Evolutionary conservation across 2,113 vertebrate species (phyloP), one percentile per base, ranked within the genome.

Genomic region (Chamaea fasciata): DNA sequence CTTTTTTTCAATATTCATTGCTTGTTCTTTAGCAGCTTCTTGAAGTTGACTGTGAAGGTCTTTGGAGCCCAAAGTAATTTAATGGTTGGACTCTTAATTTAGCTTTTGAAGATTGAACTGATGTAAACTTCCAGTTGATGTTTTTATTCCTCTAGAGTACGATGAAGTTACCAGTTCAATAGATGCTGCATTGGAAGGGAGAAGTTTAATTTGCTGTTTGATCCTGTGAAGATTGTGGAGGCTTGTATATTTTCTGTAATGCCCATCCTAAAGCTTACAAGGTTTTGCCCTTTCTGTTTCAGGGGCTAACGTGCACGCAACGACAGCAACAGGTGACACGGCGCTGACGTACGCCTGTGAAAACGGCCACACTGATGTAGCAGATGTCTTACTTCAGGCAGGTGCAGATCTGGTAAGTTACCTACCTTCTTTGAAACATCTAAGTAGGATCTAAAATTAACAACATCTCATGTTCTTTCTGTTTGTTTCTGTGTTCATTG

Each of bases 231-330:
- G 22, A 17, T 46, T 5, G 18, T 23, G 44, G 28, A 41, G 15
- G 23, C 9, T 39, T 74, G 33, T 2, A 0, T 50, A 0, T 81
- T 75, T 86, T 79, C 62, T 60, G 14, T 44, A 10, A 5, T 22
- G 27, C 65, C 5, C 28, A 23, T 68, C 7, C 1, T 27, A 11
- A 91, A 39, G 10, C 75, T 90, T 15, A 62, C 5, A 5, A 35
- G 13, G 63, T 88, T 10, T 2, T 88, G 27, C 13, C 92, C 4
- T 56, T 69, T 4, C 65, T 93, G 75, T 76, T 92, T 7, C 89
- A 99, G 99, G 99, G 93, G 99, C 99, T 68, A 99, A 99, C 9
- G 99, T 99, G 78, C 99, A 99, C 9, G 99, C 99, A 56, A 99
- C 99, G 47, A 99, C 99, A 59, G 99, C 99, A 23, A 99, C 99